phyloP scores from a whole-genome alignment of 2,113 vertebrate genomes.

The Podilymbus podiceps region DNA sequence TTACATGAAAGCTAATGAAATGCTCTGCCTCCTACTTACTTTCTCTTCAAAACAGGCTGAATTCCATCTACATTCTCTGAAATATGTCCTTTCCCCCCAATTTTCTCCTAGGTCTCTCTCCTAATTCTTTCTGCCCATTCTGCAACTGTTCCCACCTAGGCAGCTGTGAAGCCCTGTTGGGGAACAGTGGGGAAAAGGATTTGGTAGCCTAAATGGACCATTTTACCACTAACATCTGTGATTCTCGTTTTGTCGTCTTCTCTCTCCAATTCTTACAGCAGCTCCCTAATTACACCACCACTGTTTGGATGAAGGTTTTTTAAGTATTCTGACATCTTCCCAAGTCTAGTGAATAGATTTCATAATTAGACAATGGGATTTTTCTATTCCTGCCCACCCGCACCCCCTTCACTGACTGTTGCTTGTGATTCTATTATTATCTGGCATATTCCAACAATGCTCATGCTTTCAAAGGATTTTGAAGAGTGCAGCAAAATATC shows the following conservation, averaged over 20 bases:
- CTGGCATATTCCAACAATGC: background rate
- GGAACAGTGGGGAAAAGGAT: background rate
- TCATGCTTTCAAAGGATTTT: background rate
- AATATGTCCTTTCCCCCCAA: background rate
- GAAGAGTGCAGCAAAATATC: background rate
- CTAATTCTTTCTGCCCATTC: background rate
- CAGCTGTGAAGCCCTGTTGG: background rate
- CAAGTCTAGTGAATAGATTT: background rate
- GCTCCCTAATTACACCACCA: background rate
- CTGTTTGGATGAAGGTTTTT: background rate
- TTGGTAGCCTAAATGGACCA: background rate
- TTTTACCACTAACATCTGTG: background rate
- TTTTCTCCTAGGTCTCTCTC: background rate
- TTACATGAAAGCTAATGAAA: background rate
- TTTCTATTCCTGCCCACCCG: conserved; percentile 26
- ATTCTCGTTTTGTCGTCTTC: background rate
- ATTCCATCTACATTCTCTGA: background rate
- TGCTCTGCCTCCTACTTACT: background rate
- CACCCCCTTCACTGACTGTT: background rate
- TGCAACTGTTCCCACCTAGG: background rate
- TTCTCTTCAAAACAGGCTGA: background rate
- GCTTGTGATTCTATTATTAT: conserved; percentile 31
- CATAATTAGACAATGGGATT: conserved; percentile 28
- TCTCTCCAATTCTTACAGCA: background rate
- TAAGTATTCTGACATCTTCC: conserved; percentile 7